Evolutionary conservation across 2,888 invertebrate genomes (phyloP).

Genomic region (Erebia ligea): DNA sequence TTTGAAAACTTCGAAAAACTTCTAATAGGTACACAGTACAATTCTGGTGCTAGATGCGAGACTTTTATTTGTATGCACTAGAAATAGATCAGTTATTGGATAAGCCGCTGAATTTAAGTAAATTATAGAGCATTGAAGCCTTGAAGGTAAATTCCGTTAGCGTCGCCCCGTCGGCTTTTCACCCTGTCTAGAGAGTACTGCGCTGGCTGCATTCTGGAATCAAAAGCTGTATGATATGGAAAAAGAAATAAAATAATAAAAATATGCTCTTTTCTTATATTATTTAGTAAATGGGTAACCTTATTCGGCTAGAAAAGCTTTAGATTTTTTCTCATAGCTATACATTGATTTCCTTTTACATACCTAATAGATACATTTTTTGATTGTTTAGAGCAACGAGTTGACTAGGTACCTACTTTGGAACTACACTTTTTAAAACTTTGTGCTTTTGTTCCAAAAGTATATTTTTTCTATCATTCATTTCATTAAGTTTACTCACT

Average conservation of each 20-base stretch:
- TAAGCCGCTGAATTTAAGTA: slow-evolving; percentile 1
- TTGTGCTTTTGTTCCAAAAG: too few species aligned
- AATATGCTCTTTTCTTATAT: not conserved
- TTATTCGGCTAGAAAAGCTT: not conserved
- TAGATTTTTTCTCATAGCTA: not conserved
- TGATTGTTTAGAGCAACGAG: too few species aligned
- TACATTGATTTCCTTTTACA: too few species aligned
- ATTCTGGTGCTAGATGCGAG: not conserved
- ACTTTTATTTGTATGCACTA: not conserved
- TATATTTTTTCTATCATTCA: too few species aligned
- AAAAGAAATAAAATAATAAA: not conserved
- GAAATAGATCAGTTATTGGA: not conserved
- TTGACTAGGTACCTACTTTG: too few species aligned
- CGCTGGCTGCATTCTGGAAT: not conserved
- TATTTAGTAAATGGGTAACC: not conserved
- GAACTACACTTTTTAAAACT: too few species aligned
- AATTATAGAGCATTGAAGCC: slow-evolving; percentile 9
- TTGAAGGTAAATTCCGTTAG: not conserved
- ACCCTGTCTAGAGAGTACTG: not conserved
- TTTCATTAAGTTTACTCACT: too few species aligned
- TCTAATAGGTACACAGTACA: too few species aligned
- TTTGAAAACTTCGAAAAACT: too few species aligned
- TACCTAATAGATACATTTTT: too few species aligned
- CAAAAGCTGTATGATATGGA: not conserved
- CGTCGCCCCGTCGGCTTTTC: slow-evolving; percentile 10